Evolutionary conservation across 2,797 vertebrate species (phyloP).

Genomic region (Masticophis lateralis): DNA sequence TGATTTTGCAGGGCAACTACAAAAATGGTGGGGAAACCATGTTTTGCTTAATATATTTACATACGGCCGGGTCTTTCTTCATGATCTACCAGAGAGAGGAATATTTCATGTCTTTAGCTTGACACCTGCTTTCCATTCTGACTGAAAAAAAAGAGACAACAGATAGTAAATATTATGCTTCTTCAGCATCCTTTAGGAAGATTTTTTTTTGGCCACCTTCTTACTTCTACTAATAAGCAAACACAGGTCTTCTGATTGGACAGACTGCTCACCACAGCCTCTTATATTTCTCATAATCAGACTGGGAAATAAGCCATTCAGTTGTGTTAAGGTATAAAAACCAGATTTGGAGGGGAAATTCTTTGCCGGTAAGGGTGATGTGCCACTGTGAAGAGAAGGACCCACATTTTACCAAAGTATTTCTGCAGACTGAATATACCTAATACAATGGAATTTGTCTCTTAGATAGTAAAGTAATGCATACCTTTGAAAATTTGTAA

Average conservation of each 20-base stretch:
- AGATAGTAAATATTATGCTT: neutral
- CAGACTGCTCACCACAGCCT: neutral
- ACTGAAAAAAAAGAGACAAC: neutral
- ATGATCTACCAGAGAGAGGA: neutral
- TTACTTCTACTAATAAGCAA: neutral
- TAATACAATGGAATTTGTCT: neutral
- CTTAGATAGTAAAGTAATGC: neutral
- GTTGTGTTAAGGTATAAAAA: neutral
- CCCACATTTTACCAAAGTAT: neutral
- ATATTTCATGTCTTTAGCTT: neutral
- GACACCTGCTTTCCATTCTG: neutral
- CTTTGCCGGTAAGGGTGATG: neutral
- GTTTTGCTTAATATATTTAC: too few relatives aligned
- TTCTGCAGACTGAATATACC: neutral
- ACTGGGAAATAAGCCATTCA: neutral
- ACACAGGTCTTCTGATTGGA: neutral
- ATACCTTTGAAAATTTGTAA: neutral
- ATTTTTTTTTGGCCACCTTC: neutral
- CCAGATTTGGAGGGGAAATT: neutral
- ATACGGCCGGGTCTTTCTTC: too few relatives aligned
- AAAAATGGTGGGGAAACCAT: too few relatives aligned
- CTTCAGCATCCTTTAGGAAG: neutral
- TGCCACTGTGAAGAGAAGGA: neutral
- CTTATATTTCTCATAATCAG: neutral
- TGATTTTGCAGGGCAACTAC: too few relatives aligned